phyloP scores from a whole-genome alignment of 2,888 invertebrate genomes.

The Adelognathus sp. region DNA sequence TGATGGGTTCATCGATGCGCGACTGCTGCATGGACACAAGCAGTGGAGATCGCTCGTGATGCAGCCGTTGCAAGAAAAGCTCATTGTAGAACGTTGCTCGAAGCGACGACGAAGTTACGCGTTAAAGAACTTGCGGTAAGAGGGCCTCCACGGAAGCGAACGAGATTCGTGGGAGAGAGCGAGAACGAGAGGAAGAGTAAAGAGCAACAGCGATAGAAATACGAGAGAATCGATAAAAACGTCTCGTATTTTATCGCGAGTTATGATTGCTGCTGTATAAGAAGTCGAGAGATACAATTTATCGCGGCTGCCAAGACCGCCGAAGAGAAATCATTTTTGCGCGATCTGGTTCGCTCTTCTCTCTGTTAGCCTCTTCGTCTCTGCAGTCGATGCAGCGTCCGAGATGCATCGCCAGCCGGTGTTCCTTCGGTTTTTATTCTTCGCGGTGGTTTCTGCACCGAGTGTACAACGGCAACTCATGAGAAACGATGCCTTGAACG shows the following conservation, averaged over 20 bases:
- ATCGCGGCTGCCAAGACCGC: slow-evolving; percentile 68
- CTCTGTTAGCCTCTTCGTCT: slow-evolving; percentile 60
- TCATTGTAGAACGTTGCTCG: slow-evolving; percentile 24
- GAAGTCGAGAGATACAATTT: slow-evolving; percentile 73
- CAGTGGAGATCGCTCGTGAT: neutral
- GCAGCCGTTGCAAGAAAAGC: slow-evolving; percentile 24
- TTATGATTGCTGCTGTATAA: slow-evolving; percentile 74
- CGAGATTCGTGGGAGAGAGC: neutral
- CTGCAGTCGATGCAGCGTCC: slow-evolving; percentile 24
- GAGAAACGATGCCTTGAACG: slow-evolving; percentile 13
- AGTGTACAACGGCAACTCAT: neutral
- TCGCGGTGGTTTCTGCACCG: neutral
- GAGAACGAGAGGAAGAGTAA: slow-evolving; percentile 11
- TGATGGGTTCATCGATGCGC: slow-evolving; percentile 4
- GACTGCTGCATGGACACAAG: slow-evolving; percentile 10
- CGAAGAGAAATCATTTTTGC: slow-evolving; percentile 74
- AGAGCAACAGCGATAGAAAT: slow-evolving; percentile 60
- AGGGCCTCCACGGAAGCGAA: slow-evolving; percentile 33
- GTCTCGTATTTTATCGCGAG: slow-evolving; percentile 75
- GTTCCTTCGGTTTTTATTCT: slow-evolving; percentile 3
- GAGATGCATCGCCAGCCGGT: slow-evolving; percentile 2
- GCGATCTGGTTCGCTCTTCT: slow-evolving; percentile 68
- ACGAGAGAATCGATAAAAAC: slow-evolving; percentile 60
- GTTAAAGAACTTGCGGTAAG: slow-evolving; percentile 24
- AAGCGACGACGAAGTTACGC: slow-evolving; percentile 38